Evolutionary conservation across 2,888 invertebrate genomes (phyloP).

Genomic region (Steromphala cineraria): DNA sequence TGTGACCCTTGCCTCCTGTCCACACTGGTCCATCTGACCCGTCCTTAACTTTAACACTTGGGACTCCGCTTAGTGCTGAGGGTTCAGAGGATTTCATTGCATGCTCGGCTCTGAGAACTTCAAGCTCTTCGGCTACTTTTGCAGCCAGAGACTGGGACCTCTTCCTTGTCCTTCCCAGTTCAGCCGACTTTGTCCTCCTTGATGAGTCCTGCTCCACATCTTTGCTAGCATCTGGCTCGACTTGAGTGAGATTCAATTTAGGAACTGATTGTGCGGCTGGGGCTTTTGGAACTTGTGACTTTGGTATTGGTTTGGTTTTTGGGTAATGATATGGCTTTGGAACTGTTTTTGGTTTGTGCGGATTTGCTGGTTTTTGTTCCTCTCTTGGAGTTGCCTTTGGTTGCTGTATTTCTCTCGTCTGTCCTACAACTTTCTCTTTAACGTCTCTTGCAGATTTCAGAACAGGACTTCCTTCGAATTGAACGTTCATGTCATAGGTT

Average conservation of each 20-base stretch:
- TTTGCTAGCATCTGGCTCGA: background rate
- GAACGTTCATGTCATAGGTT: background rate
- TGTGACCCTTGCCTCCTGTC: background rate
- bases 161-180: slow-evolving; percentile 15
- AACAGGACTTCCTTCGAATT: background rate
- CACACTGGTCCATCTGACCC: background rate
- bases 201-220: background rate
- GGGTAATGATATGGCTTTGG: background rate
- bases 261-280: background rate
- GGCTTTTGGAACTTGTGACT: background rate
- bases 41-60: background rate
- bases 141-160: slow-evolving; percentile 4
- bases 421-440: background rate
- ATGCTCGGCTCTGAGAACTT: background rate
- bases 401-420: background rate
- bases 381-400: background rate
- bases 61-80: too few relatives aligned
- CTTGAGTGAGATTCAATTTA: background rate
- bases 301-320: background rate
- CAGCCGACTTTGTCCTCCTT: background rate
- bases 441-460: background rate
- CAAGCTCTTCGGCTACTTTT: background rate
- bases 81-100: background rate
- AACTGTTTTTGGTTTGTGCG: background rate
- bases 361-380: background rate